phyloP scores from a whole-genome alignment of 2,797 vertebrate species.

The Xerus rutilus region DNA sequence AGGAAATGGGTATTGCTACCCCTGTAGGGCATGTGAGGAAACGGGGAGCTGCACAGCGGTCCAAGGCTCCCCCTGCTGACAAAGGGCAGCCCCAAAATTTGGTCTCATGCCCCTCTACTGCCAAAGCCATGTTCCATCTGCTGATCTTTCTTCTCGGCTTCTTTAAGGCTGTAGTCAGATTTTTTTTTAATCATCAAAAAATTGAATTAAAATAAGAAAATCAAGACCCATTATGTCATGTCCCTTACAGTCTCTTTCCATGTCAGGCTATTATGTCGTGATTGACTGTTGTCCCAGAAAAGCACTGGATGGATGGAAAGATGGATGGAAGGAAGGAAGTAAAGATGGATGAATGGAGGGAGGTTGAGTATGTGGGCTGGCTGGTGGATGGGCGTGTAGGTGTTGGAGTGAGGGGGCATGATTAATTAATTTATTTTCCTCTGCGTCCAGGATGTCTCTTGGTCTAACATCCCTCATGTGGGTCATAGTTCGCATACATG shows the following conservation, averaged over 20 bases:
- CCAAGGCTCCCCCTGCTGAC: rapidly evolving
- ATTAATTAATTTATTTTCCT: neutral
- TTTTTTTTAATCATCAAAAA: neutral
- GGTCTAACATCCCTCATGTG: neutral
- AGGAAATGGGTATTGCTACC: neutral
- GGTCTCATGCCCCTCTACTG: neutral
- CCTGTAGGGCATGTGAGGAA: neutral
- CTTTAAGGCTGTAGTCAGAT: neutral
- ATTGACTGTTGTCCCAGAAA: neutral
- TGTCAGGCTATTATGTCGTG: neutral
- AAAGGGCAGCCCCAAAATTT: too few relatives aligned
- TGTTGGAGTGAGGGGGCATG: neutral
- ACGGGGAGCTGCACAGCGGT: too few relatives aligned
- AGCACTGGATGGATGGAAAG: neutral
- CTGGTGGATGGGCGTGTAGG: rapidly evolving
- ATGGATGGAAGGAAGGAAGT: too few relatives aligned
- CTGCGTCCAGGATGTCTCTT: neutral
- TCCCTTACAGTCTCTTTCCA: neutral
- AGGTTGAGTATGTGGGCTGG: too few relatives aligned
- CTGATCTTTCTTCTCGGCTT: neutral
- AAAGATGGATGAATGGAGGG: neutral
- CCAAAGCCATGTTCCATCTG: neutral
- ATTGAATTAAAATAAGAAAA: neutral
- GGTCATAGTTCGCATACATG: neutral
- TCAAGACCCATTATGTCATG: neutral